phyloP scores from a whole-genome alignment of 1,140 invertebrate genomes.

The Proctacanthus coquilletti region DNA sequence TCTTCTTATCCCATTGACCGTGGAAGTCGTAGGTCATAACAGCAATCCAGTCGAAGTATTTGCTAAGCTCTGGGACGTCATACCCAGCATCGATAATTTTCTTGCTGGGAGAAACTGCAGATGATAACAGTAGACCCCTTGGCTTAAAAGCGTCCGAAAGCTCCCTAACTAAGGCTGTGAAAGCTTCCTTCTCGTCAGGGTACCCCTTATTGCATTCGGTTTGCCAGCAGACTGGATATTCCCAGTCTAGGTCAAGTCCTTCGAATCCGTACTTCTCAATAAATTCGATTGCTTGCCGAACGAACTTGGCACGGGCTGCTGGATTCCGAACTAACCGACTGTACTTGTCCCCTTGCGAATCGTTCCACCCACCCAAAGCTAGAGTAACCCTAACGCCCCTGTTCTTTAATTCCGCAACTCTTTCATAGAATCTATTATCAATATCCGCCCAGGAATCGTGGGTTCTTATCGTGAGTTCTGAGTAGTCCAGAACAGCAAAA shows the following conservation, averaged over 20 bases:
- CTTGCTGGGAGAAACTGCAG: slow-evolving; percentile 78
- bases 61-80: slow-evolving; percentile 54
- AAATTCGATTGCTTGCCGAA: slow-evolving; percentile 57
- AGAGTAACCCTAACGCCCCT: slow-evolving; percentile 69
- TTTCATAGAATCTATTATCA: slow-evolving; percentile 73
- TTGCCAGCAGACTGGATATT: slow-evolving; percentile 53
- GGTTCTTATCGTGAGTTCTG: slow-evolving; percentile 57
- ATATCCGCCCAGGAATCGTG: slow-evolving; percentile 82
- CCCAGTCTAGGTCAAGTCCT: slow-evolving; percentile 80
- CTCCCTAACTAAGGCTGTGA: slow-evolving; percentile 55
- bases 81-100: slow-evolving; percentile 75
- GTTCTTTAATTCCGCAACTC: slow-evolving; percentile 60
- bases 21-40: slow-evolving; percentile 86
- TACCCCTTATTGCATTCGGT: slow-evolving; percentile 73
- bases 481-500: slow-evolving; percentile 71
- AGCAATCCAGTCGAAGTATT: slow-evolving; percentile 70
- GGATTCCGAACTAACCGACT: slow-evolving; percentile 64
- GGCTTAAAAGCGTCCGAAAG: slow-evolving; percentile 56
- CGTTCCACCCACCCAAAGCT: slow-evolving; percentile 81
- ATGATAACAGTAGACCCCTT: slow-evolving; percentile 55
- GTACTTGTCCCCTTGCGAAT: slow-evolving; percentile 73
- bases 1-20: slow-evolving; percentile 81
- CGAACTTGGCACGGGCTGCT: slow-evolving; percentile 49
- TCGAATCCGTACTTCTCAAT: slow-evolving; percentile 72
- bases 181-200: slow-evolving; percentile 62